Conservation (phyloP, 2,113 vertebrate genomes). For the Mellivora capensis region DNA sequence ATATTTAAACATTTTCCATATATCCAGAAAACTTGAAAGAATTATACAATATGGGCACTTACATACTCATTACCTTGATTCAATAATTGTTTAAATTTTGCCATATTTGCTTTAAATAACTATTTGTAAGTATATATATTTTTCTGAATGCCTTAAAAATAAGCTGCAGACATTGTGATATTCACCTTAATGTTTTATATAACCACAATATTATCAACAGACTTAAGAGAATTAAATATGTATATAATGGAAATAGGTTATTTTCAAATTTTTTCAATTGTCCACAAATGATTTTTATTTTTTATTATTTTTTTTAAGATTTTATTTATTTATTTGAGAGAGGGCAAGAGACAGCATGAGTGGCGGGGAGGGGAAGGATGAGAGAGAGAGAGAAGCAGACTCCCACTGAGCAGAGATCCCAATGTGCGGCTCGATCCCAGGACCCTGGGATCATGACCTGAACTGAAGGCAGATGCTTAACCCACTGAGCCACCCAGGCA, state of each 20-base stretch:
- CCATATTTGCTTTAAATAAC: background rate
- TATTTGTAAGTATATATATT: background rate
- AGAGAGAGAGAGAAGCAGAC: background rate
- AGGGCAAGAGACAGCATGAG: background rate
- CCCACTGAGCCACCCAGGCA: background rate
- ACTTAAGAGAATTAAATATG: background rate
- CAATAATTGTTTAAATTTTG: background rate
- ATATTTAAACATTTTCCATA: background rate
- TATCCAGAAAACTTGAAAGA: background rate
- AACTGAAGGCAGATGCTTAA: background rate
- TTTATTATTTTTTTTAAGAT: background rate
- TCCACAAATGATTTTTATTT: background rate
- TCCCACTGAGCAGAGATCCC: too few species aligned
- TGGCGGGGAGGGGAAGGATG: background rate
- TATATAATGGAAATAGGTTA: background rate
- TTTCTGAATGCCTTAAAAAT: background rate
- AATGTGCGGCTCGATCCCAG: too few species aligned
- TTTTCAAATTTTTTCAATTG: background rate
- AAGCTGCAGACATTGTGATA: background rate
- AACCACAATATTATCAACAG: background rate
- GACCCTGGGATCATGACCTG: too few species aligned
- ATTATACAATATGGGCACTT: background rate
- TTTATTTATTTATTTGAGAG: background rate
- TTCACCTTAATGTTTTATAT: background rate
- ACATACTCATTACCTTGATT: background rate